Evolutionary conservation across 2,113 vertebrate species (phyloP), one percentile per base, ranked within the genome.

Genomic region (Jacana jacana): DNA sequence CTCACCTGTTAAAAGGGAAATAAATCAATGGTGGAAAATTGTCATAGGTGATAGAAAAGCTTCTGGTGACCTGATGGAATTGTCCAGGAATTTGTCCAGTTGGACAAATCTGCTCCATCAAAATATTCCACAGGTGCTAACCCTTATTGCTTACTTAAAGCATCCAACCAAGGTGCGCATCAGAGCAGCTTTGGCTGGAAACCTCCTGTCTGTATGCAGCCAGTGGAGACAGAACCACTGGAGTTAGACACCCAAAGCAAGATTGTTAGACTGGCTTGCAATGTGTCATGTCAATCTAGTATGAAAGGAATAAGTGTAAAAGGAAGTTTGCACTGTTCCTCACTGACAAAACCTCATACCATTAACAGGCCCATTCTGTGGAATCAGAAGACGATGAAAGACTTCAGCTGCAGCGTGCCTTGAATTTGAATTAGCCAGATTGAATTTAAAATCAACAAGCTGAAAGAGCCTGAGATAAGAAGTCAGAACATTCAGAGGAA

Each of bases 371-470:
- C 73, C 0, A 0, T 77, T 91, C 73, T 92, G 54, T 79, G 86
- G 73, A 85, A 80, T 71, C 86, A 48, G 88, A 87, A 89, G 63
- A 80, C 1, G 3, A 83, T 66, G 70, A 87, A 92, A 95, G 92
- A 46, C 96, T 92, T 87, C 44, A 58, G 35, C 54, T 63, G 73
- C 70, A 65, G 33, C 5, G 6, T 94, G 95, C 73, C 78, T 82
- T 72, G 93, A 95, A 92, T 96, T 69, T 94, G 92, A 94, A 92
- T 95, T 75, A 95, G 78, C 61, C 52, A 52, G 80, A 82, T 4
- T 89, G 96, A 96, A 95, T 94, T 96, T 94, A 91, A 96, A 95
- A 96, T 93, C 96, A 94, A 91, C 91, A 89, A 89, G 46, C 88
- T 93, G 94, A 93, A 95, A 87, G 68, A 46, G 70, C 70, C 78